Conservation (phyloP, 1,140 invertebrate species). For the Calosoma granatense region DNA sequence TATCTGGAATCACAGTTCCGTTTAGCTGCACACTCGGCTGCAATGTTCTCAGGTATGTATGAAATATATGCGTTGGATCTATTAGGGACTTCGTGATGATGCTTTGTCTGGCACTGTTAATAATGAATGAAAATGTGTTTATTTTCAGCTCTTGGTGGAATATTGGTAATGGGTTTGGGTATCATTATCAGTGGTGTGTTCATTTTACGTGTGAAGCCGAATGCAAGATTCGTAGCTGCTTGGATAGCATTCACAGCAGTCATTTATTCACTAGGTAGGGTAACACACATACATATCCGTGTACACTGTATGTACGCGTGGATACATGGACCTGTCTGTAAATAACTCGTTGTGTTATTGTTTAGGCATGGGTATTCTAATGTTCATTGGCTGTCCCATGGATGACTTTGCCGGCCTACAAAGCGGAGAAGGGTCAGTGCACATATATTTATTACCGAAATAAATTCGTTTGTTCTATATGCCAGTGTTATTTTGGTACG, state of each 20-base stretch:
- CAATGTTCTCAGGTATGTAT: constrained; percentile 75
- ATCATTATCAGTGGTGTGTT: constrained; percentile 80
- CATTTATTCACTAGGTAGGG: constrained; percentile 68
- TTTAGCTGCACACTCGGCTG: constrained; percentile 76
- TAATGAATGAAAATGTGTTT: constrained; percentile 10
- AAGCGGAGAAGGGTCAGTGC: constrained; percentile 34
- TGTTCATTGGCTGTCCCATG: constrained; percentile 83
- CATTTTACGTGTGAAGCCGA: constrained; percentile 72
- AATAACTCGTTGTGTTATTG: constrained; percentile 17
- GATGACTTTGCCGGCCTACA: constrained; percentile 66
- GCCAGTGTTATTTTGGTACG: not conserved
- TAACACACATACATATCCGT: not conserved
- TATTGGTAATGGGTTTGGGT: constrained; percentile 81
- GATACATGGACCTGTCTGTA: not conserved
- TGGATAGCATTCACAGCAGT: constrained; percentile 85
- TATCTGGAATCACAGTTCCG: constrained; percentile 88
- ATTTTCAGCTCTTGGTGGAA: constrained; percentile 71
- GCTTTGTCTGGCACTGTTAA: not conserved
- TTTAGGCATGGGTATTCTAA: constrained; percentile 72
- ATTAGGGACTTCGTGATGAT: not conserved
- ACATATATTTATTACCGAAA: not conserved
- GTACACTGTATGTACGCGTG: not conserved
- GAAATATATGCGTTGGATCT: constrained; percentile 2
- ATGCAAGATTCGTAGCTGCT: constrained; percentile 72
- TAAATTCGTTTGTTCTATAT: constrained; percentile 1